These are phyloP conservation scores for Chiloscyllium punctatum DNA, from an alignment of 2,797 vertebrate species.

Conservation along the genomic window DNA sequence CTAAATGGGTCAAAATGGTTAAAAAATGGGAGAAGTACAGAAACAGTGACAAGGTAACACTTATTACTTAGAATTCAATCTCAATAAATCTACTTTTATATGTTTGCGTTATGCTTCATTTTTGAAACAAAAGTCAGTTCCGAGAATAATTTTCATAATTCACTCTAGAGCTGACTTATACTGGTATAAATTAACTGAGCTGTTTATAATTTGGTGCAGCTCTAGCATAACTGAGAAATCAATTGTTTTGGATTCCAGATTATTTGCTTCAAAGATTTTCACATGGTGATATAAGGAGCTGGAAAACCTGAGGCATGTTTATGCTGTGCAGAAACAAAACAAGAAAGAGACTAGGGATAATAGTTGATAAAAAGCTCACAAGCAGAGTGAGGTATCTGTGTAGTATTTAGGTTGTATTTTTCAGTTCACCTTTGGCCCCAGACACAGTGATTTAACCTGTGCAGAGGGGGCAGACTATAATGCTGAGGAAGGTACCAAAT, in stretches of 20 bases:
- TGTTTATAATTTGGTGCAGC: not conserved
- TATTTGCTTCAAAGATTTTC: not conserved
- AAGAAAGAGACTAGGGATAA: not conserved
- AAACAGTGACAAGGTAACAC: slow-evolving; percentile 71
- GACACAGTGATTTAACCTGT: not conserved
- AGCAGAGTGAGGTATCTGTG: not conserved
- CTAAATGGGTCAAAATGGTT: slow-evolving; percentile 88
- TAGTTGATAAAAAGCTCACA: not conserved
- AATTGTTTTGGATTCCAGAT: not conserved
- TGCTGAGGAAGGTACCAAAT: not conserved
- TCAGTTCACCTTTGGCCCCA: not conserved
- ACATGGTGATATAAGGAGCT: not conserved
- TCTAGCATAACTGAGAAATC: not conserved
- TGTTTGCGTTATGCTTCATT: not conserved
- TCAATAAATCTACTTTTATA: not conserved
- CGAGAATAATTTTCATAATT: not conserved
- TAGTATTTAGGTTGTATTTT: not conserved
- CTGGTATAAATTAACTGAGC: not conserved
- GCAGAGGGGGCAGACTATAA: not conserved
- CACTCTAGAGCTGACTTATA: not conserved
- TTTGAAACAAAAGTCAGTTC: not conserved
- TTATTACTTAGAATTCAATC: not conserved
- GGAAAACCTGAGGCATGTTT: not conserved
- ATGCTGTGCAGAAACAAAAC: not conserved
- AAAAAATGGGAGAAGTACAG: slow-evolving; percentile 81